Conservation (phyloP, 2,113 vertebrate genomes). For the Astur gentilis region DNA sequence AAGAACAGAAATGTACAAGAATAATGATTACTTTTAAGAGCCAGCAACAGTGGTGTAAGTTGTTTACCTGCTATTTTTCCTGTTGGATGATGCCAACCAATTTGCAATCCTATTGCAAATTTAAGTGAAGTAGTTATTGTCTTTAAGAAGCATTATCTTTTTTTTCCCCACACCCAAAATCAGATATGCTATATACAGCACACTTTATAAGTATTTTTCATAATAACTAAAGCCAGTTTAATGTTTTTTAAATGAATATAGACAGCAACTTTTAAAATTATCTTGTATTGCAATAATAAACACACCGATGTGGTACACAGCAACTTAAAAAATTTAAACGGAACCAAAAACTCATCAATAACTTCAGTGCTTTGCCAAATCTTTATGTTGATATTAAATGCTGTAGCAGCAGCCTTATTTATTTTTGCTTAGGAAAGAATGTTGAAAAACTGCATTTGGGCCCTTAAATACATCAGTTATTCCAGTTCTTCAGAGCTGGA, state of each 20-base stretch:
- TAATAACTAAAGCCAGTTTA: not conserved
- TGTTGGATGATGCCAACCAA: not conserved
- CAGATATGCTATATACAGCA: not conserved
- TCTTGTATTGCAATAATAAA: not conserved
- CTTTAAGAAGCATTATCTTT: not conserved
- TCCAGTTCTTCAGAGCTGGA: not conserved
- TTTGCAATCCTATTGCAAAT: not conserved
- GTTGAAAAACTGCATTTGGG: not conserved
- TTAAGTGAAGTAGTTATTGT: not conserved
- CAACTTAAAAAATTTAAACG: not conserved
- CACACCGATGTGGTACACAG: not conserved
- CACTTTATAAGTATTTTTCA: not conserved
- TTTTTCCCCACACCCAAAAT: not conserved
- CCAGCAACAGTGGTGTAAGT: not conserved
- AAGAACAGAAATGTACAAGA: not conserved
- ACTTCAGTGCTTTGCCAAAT: not conserved
- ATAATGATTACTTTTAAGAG: not conserved
- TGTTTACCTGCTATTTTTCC: not conserved
- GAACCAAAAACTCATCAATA: not conserved
- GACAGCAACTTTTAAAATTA: not conserved
- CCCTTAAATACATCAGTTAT: not conserved
- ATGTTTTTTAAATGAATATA: not conserved
- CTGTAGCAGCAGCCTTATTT: not conserved
- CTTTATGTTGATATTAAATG: not conserved
- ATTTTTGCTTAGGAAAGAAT: not conserved